A percentile compares a stretch with the other conserved stretches of the same genome.
Conservation (phyloP, 2,113 vertebrate species). For the Maylandia zebra region DNA sequence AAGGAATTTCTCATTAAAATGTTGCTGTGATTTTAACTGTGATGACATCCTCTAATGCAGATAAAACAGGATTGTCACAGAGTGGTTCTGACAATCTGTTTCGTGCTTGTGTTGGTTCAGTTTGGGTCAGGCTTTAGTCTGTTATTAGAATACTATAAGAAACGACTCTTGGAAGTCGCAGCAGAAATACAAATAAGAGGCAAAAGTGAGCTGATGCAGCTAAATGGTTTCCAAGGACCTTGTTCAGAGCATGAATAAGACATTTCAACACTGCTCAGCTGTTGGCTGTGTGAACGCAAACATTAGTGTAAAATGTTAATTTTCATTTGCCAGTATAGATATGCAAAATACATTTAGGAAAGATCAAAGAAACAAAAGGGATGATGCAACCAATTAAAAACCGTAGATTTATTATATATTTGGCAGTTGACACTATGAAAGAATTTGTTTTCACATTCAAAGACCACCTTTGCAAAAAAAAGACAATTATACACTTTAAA, state of each 20-base stretch:
- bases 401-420: background rate
- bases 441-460: background rate
- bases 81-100: background rate
- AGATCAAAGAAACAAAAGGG: background rate
- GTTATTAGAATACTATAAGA: background rate
- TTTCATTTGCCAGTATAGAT: background rate
- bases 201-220: background rate
- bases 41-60: conserved; percentile 6
- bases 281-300: background rate
- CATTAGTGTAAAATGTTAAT: background rate
- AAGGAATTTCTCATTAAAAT: conserved; percentile 29
- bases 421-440: background rate
- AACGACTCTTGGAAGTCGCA: background rate
- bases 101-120: background rate
- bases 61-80: background rate
- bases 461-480: background rate
- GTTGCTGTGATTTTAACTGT: conserved; percentile 25
- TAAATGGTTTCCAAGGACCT: background rate
- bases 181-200: background rate
- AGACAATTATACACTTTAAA: background rate
- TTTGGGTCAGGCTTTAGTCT: background rate
- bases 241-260: background rate
- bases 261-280: background rate
- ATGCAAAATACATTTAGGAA: background rate
- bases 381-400: background rate